Base-by-base conservation (phyloP, 2,888 invertebrate species). In the Agriopis leucophaearia region DNA sequence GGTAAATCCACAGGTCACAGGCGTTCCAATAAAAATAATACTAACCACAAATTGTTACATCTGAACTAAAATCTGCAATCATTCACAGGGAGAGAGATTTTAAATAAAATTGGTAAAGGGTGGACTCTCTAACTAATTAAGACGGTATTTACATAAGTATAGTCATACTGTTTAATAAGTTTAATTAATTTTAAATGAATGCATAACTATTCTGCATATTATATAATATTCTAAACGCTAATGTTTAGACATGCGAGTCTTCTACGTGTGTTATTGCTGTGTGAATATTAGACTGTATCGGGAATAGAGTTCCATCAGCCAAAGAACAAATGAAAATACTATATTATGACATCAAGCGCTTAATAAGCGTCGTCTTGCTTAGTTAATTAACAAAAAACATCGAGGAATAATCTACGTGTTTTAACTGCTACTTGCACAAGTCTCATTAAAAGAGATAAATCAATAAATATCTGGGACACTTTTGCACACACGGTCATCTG, bases 1-100 rank as follows among this genome's bases (percentile, higher is more conserved):
- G 51, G 45, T 57, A 51, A 40, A 62, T 18, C 58, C 63, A 68
- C 61, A 38, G 63, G 60, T 51, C 60, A 64, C 68, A 45, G 48
- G 12, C 16, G 15, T 45, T 15, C 4, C 2, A 1, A 42, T 10
- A 42, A 12, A 45, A 8, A 2, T 1, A 45, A 45, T n/a, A 44
- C 5, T 44, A 6, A n/a, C 13, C 44, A 2, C 15, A 15, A 27
- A 27, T n/a, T 45, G 0, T 16, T 16, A 15, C 7, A 15, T 45
- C 45, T 45, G 16, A 2, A 45, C 45, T 15, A 13, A 13, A 12
- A 5, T 27, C 1, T 5, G 5, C 5, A 8, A 38, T 38, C 9
- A 8, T 38, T 38, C 42, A 42, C 42, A 0, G 13, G 9, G 10
- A 12, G 10, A 36, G 27, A 27, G 27, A 27, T 2, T 15, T 40